A percentile compares a stretch with the other conserved stretches of the same genome.
phyloP scores from a whole-genome alignment of 2,113 vertebrate species.

The Scartelaos histophorus region DNA sequence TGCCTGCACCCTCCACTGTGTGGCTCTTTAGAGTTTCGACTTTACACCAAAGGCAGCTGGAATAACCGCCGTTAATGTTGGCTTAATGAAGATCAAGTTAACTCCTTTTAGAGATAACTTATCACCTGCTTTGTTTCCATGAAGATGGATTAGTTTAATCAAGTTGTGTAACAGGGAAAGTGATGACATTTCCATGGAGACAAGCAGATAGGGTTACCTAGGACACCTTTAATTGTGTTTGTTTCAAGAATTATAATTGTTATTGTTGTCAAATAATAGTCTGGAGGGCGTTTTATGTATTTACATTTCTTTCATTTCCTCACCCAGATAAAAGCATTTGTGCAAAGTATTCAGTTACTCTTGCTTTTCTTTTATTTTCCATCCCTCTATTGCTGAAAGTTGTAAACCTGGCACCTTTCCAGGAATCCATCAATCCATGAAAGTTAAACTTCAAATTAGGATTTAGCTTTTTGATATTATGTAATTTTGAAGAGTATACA shows the following conservation, averaged over 20 bases:
- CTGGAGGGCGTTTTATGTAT: background rate
- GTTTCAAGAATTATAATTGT: too few relatives aligned
- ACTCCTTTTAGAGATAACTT: background rate
- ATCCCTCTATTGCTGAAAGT: background rate
- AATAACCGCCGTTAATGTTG: background rate
- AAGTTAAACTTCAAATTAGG: background rate
- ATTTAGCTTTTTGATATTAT: background rate
- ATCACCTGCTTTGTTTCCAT: too few relatives aligned
- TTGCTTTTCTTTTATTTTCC: background rate
- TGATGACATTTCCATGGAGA: too few relatives aligned
- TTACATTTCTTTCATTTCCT: background rate
- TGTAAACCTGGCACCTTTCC: too few relatives aligned
- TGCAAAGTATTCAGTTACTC: background rate
- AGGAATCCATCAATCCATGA: too few relatives aligned
- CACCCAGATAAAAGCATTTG: background rate
- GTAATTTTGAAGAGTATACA: background rate
- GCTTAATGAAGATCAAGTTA: background rate
- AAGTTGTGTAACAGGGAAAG: too few relatives aligned
- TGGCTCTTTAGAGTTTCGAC: conserved; percentile 35
- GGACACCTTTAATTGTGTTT: too few relatives aligned
- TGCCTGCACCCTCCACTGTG: conserved; percentile 50
- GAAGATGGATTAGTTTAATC: too few relatives aligned
- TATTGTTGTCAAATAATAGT: too few relatives aligned
- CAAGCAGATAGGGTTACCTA: too few relatives aligned
- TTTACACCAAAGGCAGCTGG: conserved; percentile 21